A percentile compares a stretch with the other conserved stretches of the same genome.
Evolutionary conservation across 2,113 vertebrate species (phyloP).

Genomic region (Triplophysa tibetana): DNA sequence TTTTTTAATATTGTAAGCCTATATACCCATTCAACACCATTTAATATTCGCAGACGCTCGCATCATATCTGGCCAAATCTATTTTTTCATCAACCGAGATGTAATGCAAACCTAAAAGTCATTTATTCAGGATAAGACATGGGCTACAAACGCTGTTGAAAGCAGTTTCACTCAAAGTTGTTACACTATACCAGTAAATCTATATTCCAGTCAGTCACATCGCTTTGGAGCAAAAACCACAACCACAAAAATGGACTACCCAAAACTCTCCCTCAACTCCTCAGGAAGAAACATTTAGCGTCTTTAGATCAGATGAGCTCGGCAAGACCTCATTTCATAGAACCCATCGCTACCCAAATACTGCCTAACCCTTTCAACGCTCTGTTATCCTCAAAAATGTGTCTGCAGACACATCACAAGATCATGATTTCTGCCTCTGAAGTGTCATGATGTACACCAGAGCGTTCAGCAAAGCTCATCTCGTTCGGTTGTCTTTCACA

Average conservation of each 20-base stretch:
- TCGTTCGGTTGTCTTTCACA: slow-evolving; percentile 25
- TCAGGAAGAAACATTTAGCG: slow-evolving; percentile 7
- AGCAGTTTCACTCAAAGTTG: slow-evolving; percentile 2
- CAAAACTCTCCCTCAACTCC: slow-evolving; percentile 15
- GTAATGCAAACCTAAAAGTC: neutral
- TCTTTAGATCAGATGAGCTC: slow-evolving; percentile 21
- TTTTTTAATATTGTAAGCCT: neutral
- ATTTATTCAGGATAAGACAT: neutral
- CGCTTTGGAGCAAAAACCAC: neutral
- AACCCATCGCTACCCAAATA: neutral
- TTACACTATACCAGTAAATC: slow-evolving; percentile 5
- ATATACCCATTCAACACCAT: neutral
- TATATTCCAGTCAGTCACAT: slow-evolving; percentile 22
- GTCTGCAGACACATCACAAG: slow-evolving; percentile 8
- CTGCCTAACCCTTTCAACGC: neutral
- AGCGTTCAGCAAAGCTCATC: slow-evolving; percentile 26
- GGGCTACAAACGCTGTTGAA: slow-evolving; percentile 8
- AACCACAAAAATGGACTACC: slow-evolving; percentile 4
- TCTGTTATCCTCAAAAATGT: neutral
- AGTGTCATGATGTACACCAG: slow-evolving; percentile 17
- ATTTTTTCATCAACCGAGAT: neutral
- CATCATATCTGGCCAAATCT: neutral
- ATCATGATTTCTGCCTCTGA: slow-evolving; percentile 31
- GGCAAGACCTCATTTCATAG: slow-evolving; percentile 9
- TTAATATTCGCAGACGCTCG: neutral